These are phyloP conservation scores for Drymonia ruficornis DNA, from an alignment of 2,888 invertebrate species.

Conservation along the genomic window DNA sequence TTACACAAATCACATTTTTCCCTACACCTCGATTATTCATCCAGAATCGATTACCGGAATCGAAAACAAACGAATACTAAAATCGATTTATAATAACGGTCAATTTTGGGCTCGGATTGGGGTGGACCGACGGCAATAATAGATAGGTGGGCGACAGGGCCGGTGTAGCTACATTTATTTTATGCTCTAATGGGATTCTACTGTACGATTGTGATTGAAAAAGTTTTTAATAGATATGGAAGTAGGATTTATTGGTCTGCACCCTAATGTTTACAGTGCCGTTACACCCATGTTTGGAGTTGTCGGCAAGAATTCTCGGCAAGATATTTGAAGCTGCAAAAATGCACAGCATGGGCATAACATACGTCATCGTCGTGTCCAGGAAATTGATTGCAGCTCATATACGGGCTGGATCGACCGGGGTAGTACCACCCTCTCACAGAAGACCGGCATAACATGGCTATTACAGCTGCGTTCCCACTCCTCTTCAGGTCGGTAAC, in stretches of 20 bases:
- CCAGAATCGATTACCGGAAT: background rate
- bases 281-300: background rate
- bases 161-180: background rate
- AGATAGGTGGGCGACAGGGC: constrained; percentile 14
- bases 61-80: constrained; percentile 32
- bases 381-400: no score
- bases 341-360: no score
- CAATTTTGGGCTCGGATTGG: constrained; percentile 19
- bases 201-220: constrained; percentile 1
- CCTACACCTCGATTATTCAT: background rate
- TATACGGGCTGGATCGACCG: no score
- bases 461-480: no score
- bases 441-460: no score
- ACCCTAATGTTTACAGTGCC: background rate
- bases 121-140: constrained; percentile 21
- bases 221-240: background rate
- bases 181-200: background rate
- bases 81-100: constrained; percentile 43
- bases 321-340: no score
- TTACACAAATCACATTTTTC: background rate
- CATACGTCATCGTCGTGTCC: no score
- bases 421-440: no score
- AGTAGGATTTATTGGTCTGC: background rate
- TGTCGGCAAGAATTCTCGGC: no score
- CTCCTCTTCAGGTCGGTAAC: no score